These are phyloP conservation scores for Phyllotreta cruciferae DNA, from an alignment of 2,888 invertebrate genomes.

Conservation along the genomic window DNA sequence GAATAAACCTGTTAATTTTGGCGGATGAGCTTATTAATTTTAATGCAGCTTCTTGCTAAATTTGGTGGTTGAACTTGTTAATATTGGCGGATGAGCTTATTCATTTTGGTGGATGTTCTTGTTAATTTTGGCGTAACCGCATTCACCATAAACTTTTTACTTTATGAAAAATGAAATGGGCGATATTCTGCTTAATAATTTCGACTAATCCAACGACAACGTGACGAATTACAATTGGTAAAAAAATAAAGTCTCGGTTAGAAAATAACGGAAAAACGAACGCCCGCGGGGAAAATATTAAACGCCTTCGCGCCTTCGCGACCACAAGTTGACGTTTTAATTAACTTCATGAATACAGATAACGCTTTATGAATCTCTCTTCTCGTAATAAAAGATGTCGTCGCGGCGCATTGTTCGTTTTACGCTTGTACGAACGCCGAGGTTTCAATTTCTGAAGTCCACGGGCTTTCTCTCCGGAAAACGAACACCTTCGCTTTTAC, in stretches of 20 bases:
- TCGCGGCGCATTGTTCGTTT: conserved; percentile 38
- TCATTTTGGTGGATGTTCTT: no score
- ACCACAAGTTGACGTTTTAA: conserved; percentile 47
- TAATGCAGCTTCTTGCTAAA: background rate
- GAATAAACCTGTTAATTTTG: no score
- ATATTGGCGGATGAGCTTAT: no score
- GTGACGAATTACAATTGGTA: no score
- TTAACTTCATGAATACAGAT: conserved; percentile 49
- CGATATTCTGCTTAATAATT: no score
- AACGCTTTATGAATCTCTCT: conserved; percentile 39
- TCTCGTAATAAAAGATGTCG: conserved; percentile 39
- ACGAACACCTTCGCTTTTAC: no score
- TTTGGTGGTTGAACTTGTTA: no score
- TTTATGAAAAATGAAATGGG: no score
- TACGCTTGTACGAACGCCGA: conserved; percentile 28
- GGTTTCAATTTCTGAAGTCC: conserved; percentile 41
- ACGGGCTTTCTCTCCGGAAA: conserved; percentile 38
- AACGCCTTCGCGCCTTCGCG: conserved; percentile 36
- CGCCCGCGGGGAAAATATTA: conserved; percentile 38
- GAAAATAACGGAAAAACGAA: conserved; percentile 32
- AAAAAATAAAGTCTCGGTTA: conserved; percentile 13
- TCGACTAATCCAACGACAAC: no score
- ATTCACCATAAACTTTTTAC: no score
- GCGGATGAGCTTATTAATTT: no score
- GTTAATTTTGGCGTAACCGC: no score